These are phyloP conservation scores for Chaetodon trifasciatus DNA, from an alignment of 2,797 vertebrate genomes.

Conservation along the genomic window DNA sequence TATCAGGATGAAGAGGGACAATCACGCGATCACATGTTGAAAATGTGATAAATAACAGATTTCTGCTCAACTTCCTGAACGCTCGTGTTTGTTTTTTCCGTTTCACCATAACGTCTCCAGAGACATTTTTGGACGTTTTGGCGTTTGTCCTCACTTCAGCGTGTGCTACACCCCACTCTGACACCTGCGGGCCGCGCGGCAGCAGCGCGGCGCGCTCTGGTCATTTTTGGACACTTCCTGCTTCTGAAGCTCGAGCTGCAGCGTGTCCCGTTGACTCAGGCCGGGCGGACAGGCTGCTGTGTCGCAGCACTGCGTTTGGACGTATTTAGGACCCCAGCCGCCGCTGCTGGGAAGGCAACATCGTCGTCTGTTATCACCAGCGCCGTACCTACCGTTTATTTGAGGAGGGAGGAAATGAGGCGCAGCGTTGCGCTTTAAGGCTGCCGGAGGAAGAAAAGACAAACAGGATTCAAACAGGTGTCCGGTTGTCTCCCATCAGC, in stretches of 20 bases:
- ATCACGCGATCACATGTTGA: not conserved
- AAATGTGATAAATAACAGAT: not conserved
- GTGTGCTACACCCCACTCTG: not conserved
- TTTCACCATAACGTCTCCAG: too few relatives aligned
- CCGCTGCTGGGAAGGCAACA: not conserved
- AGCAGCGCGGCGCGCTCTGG: constrained; percentile 1
- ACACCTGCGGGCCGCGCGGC: not conserved
- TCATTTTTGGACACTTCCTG: constrained; percentile 61
- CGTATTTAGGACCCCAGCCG: not conserved
- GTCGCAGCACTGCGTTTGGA: not conserved
- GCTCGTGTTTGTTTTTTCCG: too few relatives aligned
- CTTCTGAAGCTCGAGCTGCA: constrained; percentile 28
- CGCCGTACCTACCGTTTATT: not conserved
- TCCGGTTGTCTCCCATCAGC: constrained; percentile 62
- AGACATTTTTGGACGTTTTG: not conserved
- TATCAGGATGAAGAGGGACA: not conserved
- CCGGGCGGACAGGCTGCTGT: not conserved
- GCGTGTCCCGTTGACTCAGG: constrained; percentile 15
- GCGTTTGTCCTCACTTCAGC: not conserved
- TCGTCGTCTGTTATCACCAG: not conserved
- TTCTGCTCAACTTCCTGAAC: too few relatives aligned
- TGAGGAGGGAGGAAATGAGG: constrained; percentile 21
- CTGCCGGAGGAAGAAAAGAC: constrained; percentile 4
- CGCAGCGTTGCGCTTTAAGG: constrained; percentile 28
- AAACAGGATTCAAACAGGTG: constrained; percentile 84